Evolutionary conservation across 2,113 vertebrate genomes (phyloP).

Genomic region (Eretmochelys imbricata): DNA sequence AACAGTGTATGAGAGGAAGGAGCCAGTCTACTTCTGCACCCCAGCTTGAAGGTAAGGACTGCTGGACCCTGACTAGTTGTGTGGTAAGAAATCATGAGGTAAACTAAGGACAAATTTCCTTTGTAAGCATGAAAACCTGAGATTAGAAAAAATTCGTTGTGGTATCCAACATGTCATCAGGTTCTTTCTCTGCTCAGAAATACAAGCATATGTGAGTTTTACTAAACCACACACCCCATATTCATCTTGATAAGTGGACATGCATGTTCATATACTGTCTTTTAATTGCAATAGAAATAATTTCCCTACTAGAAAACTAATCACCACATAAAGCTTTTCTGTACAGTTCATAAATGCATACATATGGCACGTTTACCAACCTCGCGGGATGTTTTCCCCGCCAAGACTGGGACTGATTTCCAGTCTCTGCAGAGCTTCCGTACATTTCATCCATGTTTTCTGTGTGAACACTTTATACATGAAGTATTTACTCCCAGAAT

Average conservation of each 20-base stretch:
- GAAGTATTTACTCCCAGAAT: not conserved
- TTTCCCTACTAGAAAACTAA: conserved; percentile 11
- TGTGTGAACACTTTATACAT: not conserved
- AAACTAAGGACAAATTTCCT: not conserved
- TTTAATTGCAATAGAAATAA: conserved; percentile 54
- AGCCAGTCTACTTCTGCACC: not conserved
- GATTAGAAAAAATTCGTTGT: not conserved
- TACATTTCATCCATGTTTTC: rapidly evolving
- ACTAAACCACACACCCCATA: not conserved
- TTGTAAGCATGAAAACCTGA: not conserved
- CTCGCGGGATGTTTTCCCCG: not conserved
- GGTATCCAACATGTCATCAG: not conserved
- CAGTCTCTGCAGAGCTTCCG: not conserved
- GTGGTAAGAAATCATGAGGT: not conserved
- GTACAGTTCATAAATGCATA: not conserved
- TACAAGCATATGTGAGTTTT: not conserved
- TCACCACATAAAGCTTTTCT: conserved; percentile 16
- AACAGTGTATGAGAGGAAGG: not conserved
- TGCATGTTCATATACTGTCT: conserved; percentile 7
- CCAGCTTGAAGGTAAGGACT: not conserved
- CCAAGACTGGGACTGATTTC: not conserved
- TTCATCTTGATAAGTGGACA: not conserved
- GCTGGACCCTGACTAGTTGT: not conserved
- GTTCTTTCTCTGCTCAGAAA: not conserved
- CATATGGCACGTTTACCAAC: not conserved